A percentile compares a stretch with the other conserved stretches of the same genome.
Conservation (phyloP, 2,888 invertebrate genomes). For the Aphidoletes aphidimyza region DNA sequence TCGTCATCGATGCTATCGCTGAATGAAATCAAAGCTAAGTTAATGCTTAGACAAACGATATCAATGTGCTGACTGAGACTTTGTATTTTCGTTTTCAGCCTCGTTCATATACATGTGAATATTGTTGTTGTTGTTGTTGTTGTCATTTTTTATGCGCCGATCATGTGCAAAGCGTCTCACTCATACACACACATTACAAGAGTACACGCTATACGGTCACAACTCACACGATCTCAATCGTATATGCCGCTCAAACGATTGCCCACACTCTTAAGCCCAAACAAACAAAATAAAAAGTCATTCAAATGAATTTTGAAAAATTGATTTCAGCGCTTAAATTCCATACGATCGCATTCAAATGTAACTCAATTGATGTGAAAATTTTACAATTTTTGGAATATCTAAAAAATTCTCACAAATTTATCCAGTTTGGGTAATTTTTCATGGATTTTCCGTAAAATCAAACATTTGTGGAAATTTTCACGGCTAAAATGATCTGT, state of each 20-base stretch:
- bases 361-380: neutral
- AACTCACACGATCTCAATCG: neutral
- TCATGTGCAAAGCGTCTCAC: no score
- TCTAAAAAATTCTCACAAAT: neutral
- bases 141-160: no score
- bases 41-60: no score
- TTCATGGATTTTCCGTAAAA: neutral
- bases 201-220: no score
- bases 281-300: constrained; percentile 46
- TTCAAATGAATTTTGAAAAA: constrained; percentile 34
- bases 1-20: no score
- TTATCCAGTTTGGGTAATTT: neutral
- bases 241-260: neutral
- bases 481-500: neutral
- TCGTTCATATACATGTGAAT: no score
- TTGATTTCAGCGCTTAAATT: constrained; percentile 44
- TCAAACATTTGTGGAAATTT: neutral
- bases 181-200: no score
- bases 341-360: neutral
- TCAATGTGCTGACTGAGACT: no score
- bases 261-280: neutral
- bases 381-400: neutral
- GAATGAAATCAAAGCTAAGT: no score
- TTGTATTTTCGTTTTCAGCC: no score
- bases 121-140: no score